Percentiles rank a stretch among this genome's conserved stretches.
Evolutionary conservation across 2,797 vertebrate species (phyloP).

Genomic region (Crocidura indochinensis): DNA sequence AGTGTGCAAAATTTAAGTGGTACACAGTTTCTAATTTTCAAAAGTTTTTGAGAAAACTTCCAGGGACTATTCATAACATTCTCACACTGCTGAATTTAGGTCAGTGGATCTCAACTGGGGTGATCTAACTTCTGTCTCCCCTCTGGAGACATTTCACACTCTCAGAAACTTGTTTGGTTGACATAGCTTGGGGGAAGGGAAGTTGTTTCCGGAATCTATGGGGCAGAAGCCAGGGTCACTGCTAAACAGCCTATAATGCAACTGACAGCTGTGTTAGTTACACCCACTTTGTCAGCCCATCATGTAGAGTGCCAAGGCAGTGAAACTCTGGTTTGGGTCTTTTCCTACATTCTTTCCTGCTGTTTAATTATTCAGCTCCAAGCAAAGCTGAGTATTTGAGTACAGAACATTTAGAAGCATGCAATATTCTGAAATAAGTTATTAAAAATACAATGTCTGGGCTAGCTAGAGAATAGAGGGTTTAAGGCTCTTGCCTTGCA

Average conservation of each 20-base stretch:
- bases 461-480: too few relatives aligned
- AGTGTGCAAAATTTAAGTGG: neutral
- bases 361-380: neutral
- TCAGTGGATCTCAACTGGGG: neutral
- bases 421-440: neutral
- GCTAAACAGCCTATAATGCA: too few relatives aligned
- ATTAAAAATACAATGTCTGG: too few relatives aligned
- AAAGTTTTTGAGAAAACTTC: conserved; percentile 46
- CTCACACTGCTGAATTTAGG: neutral
- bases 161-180: neutral
- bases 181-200: neutral
- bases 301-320: neutral
- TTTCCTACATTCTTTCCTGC: neutral
- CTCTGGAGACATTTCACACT: neutral
- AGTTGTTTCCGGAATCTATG: fast-evolving
- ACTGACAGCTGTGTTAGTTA: neutral
- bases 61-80: neutral
- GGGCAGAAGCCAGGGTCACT: neutral
- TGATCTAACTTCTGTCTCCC: neutral
- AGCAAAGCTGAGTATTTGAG: neutral
- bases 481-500: too few relatives aligned
- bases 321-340: neutral
- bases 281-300: neutral
- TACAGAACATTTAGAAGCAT: neutral
- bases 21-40: conserved; percentile 12